Base-by-base conservation (phyloP, 2,113 vertebrate species). In the Xyrauchen texanus region DNA sequence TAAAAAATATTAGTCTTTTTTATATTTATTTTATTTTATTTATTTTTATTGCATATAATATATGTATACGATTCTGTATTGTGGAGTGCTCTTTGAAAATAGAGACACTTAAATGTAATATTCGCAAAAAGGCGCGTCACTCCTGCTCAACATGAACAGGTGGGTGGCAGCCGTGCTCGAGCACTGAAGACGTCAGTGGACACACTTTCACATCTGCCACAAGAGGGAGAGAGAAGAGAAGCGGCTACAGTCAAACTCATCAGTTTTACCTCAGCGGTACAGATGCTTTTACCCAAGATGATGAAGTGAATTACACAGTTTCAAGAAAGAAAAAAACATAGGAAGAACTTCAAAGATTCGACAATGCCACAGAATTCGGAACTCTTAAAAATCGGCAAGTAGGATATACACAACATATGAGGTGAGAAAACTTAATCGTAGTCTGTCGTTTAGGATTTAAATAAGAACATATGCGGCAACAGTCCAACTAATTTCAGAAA, bases 171-270 rank as follows among this genome's bases (percentile, higher is more conserved):
- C 21, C 21, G 21, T 34, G 21, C 21, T 34, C 21, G 21, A 34
- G 21, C 21, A 34, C 21, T 34, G 34, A 46, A 4, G 5, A 16
- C n/a, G 8, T 46, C 42, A 46, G 3, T 16, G 42, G 15, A 60
- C 42, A 47, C 42, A 60, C 13, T 58, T 71, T 11, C 34, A 71
- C 42, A 12, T 47, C 8, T 21, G 70, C 70, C 70, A 60, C 44
- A 11, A 72, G 70, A 72, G 55, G 70, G 70, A 72, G 70, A 72
- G 70, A 72, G 53, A 72, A 42, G 6, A 46, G 8, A 60, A 15
- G 9, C 42, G 55, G n/a, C 8, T 7, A 6, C 47, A 58, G 21
- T 34, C 21, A 34, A 34, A 34, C 55, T n/a, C 13, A 3, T 5
- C 55, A 58, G 55, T 13, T n/a, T 13, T 3, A n/a, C 5, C 13